Evolutionary conservation across 2,888 invertebrate genomes (phyloP).

Genomic region (Campoletis raptor): DNA sequence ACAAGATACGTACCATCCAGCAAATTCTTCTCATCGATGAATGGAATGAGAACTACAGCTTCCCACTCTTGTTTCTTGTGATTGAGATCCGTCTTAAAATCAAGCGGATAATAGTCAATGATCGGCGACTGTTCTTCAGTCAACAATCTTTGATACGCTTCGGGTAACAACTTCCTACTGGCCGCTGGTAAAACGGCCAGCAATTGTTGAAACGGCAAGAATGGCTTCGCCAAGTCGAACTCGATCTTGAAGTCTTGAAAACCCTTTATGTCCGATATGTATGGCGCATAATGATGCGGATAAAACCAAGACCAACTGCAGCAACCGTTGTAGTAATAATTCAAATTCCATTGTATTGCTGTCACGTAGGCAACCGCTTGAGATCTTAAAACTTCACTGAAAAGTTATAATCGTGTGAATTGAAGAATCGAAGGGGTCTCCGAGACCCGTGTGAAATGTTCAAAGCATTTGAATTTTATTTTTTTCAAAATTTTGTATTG

Average conservation of each 20-base stretch:
- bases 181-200: conserved; percentile 95
- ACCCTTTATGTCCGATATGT: conserved; percentile 95
- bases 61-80: conserved; percentile 99
- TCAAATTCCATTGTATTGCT: conserved; percentile 98
- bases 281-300: conserved; percentile 98
- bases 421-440: background rate
- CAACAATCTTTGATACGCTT: conserved; percentile 92
- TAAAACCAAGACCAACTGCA: conserved; percentile 99
- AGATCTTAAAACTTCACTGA: conserved; percentile 90
- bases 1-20: conserved; percentile 75
- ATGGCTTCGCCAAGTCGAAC: conserved; percentile 94
- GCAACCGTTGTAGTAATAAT: conserved; percentile 98
- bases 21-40: conserved; percentile 91
- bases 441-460: background rate
- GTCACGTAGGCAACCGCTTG: conserved; percentile 96
- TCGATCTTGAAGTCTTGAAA: conserved; percentile 92
- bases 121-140: conserved; percentile 92
- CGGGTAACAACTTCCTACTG: conserved; percentile 92
- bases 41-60: conserved; percentile 96
- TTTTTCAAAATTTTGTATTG: too few relatives aligned
- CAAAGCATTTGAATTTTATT: background rate
- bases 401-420: conserved; percentile 74
- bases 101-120: conserved; percentile 94
- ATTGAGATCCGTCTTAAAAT: conserved; percentile 97
- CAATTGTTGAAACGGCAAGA: conserved; percentile 96